Base-by-base conservation (phyloP, 1,140 invertebrate species). In the Helicoverpa zea region DNA sequence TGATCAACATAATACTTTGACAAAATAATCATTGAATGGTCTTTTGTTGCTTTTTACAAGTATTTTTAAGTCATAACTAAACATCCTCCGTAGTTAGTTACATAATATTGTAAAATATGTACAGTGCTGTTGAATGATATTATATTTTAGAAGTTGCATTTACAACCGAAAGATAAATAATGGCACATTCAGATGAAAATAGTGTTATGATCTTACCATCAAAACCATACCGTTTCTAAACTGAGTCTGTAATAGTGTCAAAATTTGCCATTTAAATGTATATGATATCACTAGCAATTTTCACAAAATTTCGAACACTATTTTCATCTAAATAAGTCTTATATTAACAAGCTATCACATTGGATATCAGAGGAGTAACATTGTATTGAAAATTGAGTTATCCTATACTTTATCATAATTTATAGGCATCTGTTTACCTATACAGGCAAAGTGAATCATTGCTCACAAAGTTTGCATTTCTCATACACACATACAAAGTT, bases 391-490 rank as follows among this genome's bases (percentile, higher is more conserved):
- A 12, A 68, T 49, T 3, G 18, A 49, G 16, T 43, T 68, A 68
- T 68, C 64, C 64, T 66, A 23, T 16, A 68, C 10, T n/a, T 18
- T 49, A 51, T 68, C 43, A 51, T 68, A 68, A 16, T 47, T 5
- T 18, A 68, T 49, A 68, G 64, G 64, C 64, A 68, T 68, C 43
- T 66, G 63, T 66, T 66, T 16, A 68, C 43, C 43, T 13, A 68
- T 3, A 2, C 43, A 68, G 16, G 64, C 64, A 68, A 68, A 43
- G 43, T 68, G 64, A 68, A 49, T 68, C 43, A 49, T 68, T 13
- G 63, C 43, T 47, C 43, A 16, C 14, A 64, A 58, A n/a, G 14
- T 14, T n/a, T 14, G n/a, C n/a, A 47, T 66, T 59, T 59, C 58
- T 59, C 11, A 47, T 16, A 1, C 64, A 51, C 43, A 68, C 64